Percentiles rank a stretch among this genome's conserved stretches.
These are phyloP conservation scores for Colletes latitarsis DNA, from an alignment of 1,140 invertebrate genomes.

Conservation along the genomic window DNA sequence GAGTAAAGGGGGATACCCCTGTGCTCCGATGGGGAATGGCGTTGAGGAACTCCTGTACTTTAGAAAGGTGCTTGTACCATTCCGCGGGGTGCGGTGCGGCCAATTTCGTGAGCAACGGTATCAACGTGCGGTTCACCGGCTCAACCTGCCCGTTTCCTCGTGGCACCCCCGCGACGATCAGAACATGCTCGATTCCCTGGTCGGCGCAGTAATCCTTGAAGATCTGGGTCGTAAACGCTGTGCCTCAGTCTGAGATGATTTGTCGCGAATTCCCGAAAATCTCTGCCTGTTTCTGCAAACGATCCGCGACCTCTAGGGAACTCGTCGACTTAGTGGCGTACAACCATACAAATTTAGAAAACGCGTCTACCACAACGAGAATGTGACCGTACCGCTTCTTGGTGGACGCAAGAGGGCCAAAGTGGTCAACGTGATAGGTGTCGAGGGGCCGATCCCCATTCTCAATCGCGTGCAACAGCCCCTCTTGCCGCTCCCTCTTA, in stretches of 20 bases:
- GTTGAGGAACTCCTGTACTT: conserved; percentile 11
- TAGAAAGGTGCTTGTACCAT: not conserved
- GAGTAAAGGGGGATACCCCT: not conserved
- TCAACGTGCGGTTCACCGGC: not conserved
- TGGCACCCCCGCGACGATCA: not conserved
- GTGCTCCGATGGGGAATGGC: not conserved
- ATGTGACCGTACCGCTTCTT: not conserved
- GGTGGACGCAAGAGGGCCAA: not conserved
- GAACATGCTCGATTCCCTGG: not conserved
- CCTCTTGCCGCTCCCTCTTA: not conserved
- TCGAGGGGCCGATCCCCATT: not conserved
- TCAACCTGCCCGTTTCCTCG: not conserved
- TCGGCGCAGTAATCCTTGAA: not conserved
- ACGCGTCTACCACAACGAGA: not conserved
- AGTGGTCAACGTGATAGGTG: not conserved
- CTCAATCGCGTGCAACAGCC: not conserved
- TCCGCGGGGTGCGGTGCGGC: not conserved
- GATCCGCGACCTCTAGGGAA: not conserved
- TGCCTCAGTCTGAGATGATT: not conserved
- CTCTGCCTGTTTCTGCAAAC: not conserved
- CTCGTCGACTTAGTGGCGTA: not conserved
- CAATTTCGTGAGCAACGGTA: not conserved
- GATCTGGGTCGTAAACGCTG: not conserved
- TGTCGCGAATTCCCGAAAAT: not conserved
- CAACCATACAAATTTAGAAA: conserved; percentile 3